phyloP scores from a whole-genome alignment of 2,113 vertebrate species.

The Carollia perspicillata region DNA sequence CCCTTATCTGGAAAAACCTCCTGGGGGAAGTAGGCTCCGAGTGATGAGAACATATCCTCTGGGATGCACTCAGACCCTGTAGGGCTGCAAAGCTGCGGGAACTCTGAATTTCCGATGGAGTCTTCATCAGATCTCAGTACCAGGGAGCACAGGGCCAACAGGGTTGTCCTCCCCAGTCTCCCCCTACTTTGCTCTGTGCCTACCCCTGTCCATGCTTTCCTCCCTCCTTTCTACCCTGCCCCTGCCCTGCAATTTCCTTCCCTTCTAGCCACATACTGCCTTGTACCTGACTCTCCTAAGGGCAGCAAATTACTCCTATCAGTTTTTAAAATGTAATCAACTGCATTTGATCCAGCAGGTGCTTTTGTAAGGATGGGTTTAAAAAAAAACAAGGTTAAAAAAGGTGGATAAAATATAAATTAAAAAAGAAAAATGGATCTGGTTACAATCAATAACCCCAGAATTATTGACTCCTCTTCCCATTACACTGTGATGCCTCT shows the following conservation, averaged over 20 bases:
- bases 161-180: rapidly evolving
- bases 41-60: neutral
- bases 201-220: neutral
- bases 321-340: slow-evolving; percentile 60
- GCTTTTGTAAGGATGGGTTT: slow-evolving; percentile 63
- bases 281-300: neutral
- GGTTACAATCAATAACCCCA: slow-evolving; percentile 79
- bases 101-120: rapidly evolving
- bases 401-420: slow-evolving; percentile 78
- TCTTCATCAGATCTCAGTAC: neutral
- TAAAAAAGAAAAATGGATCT: slow-evolving; percentile 79
- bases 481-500: slow-evolving; percentile 65
- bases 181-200: rapidly evolving
- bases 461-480: slow-evolving; percentile 79
- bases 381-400: slow-evolving; percentile 38
- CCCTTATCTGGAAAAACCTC: neutral
- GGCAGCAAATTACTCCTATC: slow-evolving; percentile 4
- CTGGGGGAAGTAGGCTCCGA: neutral
- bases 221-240: neutral
- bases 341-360: slow-evolving; percentile 37
- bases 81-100: rapidly evolving
- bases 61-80: neutral
- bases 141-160: too few species aligned
- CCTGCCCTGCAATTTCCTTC: neutral
- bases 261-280: rapidly evolving